phyloP scores from a whole-genome alignment of 2,888 invertebrate genomes.

The Ormyrus nitidulus region DNA sequence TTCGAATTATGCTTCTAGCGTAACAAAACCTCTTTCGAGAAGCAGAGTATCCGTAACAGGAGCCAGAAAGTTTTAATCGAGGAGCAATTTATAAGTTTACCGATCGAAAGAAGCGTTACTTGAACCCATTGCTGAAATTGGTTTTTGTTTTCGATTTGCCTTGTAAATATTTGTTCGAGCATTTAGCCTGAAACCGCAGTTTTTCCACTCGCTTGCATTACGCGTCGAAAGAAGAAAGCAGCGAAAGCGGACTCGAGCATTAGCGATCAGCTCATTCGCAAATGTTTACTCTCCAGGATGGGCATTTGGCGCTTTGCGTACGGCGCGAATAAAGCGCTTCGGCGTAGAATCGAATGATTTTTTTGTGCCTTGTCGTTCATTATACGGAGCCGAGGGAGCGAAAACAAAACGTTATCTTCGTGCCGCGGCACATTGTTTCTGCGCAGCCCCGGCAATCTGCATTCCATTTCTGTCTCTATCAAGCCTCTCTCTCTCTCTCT shows the following conservation, averaged over 20 bases:
- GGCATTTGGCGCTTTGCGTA: not conserved
- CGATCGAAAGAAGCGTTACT: too few species aligned
- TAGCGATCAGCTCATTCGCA: slow-evolving; percentile 22
- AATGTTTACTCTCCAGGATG: slow-evolving; percentile 20
- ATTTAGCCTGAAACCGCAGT: not conserved
- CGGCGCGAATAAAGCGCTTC: too few species aligned
- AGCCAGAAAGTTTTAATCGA: too few species aligned
- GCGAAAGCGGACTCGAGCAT: not conserved
- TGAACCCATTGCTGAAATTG: too few species aligned
- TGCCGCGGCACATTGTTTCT: slow-evolving; percentile 62
- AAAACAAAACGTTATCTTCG: slow-evolving; percentile 66
- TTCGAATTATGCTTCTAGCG: too few species aligned
- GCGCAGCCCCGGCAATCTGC: slow-evolving; percentile 27
- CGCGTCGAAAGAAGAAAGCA: not conserved
- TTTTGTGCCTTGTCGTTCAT: not conserved
- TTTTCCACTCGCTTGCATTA: not conserved
- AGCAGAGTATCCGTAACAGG: too few species aligned
- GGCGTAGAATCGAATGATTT: not conserved
- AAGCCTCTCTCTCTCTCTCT: not conserved
- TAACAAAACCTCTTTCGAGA: too few species aligned
- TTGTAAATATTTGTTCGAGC: too few species aligned
- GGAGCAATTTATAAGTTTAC: too few species aligned
- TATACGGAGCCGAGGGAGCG: slow-evolving; percentile 33
- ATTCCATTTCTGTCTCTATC: slow-evolving; percentile 23
- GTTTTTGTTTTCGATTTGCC: too few species aligned